Evolutionary conservation across 2,888 invertebrate species (phyloP).

Genomic region (Nephrotoma guestfalica): DNA sequence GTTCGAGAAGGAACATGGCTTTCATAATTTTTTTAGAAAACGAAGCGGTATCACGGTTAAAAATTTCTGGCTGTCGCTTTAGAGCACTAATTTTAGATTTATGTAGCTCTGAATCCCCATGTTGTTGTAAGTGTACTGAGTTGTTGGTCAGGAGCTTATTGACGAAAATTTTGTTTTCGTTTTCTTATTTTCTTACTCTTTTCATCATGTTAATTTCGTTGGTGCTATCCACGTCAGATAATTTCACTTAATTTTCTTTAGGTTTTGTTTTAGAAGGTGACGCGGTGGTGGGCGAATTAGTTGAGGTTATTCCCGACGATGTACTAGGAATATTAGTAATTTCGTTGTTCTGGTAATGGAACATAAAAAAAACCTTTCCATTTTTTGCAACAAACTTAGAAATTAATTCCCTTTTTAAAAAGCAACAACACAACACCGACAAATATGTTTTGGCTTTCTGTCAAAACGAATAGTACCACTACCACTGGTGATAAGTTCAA

Average conservation of each 20-base stretch:
- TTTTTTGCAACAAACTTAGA: neutral
- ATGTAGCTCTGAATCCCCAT: neutral
- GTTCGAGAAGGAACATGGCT: neutral
- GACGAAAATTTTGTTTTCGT: neutral
- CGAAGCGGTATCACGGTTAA: neutral
- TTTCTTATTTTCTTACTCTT: neutral
- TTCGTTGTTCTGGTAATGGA: neutral
- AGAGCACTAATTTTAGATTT: neutral
- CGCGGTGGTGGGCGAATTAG: neutral
- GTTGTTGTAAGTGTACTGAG: neutral
- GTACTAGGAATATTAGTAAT: neutral
- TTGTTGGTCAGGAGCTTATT: neutral
- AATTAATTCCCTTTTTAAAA: neutral
- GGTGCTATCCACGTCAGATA: neutral
- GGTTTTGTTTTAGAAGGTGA: neutral
- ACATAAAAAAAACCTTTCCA: neutral
- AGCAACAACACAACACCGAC: neutral
- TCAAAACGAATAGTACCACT: too few species aligned
- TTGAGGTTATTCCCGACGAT: neutral
- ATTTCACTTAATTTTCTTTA: neutral
- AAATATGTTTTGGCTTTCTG: neutral
- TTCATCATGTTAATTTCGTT: neutral
- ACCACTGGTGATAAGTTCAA: too few species aligned
- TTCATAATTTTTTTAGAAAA: too few species aligned
- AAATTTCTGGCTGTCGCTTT: neutral